phyloP scores from a whole-genome alignment of 2,113 vertebrate species.

The Cairina moschata region DNA sequence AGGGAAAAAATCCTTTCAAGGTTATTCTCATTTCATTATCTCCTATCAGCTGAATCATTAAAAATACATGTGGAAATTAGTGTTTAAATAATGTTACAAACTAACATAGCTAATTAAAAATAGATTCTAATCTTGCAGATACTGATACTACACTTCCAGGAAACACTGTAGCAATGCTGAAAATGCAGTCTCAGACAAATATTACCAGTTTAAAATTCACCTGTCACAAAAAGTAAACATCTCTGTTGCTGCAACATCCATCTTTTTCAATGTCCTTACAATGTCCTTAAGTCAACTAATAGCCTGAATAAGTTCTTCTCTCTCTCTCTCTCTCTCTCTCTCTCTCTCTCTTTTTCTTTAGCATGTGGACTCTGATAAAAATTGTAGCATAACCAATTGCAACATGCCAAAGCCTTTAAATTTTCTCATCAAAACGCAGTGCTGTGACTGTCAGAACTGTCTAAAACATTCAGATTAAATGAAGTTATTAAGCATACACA shows the following conservation, averaged over 20 bases:
- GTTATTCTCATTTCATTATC: background rate
- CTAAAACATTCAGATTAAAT: background rate
- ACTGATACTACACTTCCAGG: background rate
- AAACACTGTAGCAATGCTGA: background rate
- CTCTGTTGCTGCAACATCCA: background rate
- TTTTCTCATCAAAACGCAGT: background rate
- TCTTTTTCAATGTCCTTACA: background rate
- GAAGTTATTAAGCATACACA: background rate
- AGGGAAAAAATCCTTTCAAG: background rate
- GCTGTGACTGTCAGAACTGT: background rate
- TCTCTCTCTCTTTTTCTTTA: background rate
- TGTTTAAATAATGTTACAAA: conserved; percentile 9
- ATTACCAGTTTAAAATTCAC: background rate
- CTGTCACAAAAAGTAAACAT: background rate
- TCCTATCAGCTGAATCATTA: background rate
- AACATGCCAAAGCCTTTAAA: background rate
- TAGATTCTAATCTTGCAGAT: background rate
- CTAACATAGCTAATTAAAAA: conserved; percentile 17
- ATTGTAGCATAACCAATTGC: background rate
- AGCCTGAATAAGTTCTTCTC: no score
- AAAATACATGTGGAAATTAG: background rate
- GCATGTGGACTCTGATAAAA: background rate
- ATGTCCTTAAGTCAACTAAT: background rate
- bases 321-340: no score
- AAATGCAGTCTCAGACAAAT: background rate